Conservation (phyloP, 1,140 invertebrate species). For the Sycobia sp. region DNA sequence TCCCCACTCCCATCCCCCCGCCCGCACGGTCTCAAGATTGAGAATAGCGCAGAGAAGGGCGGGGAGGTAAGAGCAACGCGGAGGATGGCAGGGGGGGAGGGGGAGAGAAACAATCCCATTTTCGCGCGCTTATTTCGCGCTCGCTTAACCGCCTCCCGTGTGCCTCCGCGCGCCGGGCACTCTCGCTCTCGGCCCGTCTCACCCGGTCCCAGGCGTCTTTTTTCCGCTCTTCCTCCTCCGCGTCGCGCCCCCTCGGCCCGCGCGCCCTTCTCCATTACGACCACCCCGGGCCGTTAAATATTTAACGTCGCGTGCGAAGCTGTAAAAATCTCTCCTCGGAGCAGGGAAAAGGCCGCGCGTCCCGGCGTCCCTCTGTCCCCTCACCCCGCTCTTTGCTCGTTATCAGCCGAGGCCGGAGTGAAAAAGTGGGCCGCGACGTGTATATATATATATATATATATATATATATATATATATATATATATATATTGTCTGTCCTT, state of each 20-base stretch:
- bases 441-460: too few relatives aligned
- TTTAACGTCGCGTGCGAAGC: slow-evolving; percentile 39
- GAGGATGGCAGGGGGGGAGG: not conserved
- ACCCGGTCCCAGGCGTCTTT: slow-evolving; percentile 16
- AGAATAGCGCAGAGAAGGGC: too few relatives aligned
- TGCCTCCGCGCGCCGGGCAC: not conserved
- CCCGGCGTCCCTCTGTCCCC: not conserved
- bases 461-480: too few relatives aligned
- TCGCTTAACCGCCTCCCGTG: slow-evolving; percentile 15
- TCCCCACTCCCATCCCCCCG: too few relatives aligned
- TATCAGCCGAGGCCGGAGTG: too few relatives aligned
- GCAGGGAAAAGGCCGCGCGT: not conserved
- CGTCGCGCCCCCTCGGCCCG: not conserved
- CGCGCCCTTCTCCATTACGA: slow-evolving; percentile 14
- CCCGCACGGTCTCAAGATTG: too few relatives aligned
- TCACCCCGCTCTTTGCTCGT: not conserved
- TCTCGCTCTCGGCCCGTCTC: not conserved
- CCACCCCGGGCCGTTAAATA: slow-evolving; percentile 44
- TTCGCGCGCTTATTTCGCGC: slow-evolving; percentile 34
- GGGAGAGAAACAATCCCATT: slow-evolving; percentile 38
- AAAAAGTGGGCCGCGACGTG: too few relatives aligned
- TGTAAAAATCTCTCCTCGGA: slow-evolving; percentile 38
- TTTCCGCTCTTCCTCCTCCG: slow-evolving; percentile 6
- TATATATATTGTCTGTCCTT: too few relatives aligned
- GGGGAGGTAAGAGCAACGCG: too few relatives aligned